Conservation (phyloP, 2,113 vertebrate species). For the Pterocles gutturalis region DNA sequence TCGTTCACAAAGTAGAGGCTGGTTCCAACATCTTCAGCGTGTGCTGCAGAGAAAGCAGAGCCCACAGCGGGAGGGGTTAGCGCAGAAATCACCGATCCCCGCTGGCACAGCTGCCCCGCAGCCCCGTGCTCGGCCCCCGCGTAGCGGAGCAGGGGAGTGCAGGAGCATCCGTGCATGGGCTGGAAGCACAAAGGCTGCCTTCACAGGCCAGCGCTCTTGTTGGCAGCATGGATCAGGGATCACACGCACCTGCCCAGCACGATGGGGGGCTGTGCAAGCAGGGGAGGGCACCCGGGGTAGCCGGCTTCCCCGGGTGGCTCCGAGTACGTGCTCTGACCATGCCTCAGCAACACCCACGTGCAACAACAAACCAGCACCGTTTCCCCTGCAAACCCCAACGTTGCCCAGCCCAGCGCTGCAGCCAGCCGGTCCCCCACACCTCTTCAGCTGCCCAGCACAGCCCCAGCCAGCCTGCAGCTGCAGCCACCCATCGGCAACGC, state of each 20-base stretch:
- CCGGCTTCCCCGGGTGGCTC: not conserved
- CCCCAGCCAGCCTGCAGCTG: not conserved
- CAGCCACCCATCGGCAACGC: rapidly evolving
- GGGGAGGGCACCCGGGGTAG: not conserved
- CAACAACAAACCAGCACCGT: rapidly evolving
- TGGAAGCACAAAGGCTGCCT: not conserved
- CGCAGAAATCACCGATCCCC: rapidly evolving
- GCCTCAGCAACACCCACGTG: not conserved
- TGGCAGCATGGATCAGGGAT: not conserved
- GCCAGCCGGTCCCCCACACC: rapidly evolving
- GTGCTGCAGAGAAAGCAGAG: slow-evolving; percentile 79
- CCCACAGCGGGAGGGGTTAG: not conserved
- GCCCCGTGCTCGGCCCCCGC: not conserved
- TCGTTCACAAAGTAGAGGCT: slow-evolving; percentile 99
- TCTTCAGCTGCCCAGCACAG: not conserved
- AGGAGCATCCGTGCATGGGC: not conserved
- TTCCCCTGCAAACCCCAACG: rapidly evolving
- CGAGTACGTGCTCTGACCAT: rapidly evolving
- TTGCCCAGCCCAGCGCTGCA: rapidly evolving
- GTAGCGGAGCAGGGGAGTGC: rapidly evolving
- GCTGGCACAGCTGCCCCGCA: rapidly evolving
- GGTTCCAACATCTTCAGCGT: slow-evolving; percentile 88
- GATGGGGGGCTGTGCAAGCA: not conserved
- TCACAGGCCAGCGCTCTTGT: slow-evolving; percentile 9
- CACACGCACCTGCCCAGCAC: not conserved